Conservation (phyloP, 2,797 vertebrate species). For the Phalanger gymnotis region DNA sequence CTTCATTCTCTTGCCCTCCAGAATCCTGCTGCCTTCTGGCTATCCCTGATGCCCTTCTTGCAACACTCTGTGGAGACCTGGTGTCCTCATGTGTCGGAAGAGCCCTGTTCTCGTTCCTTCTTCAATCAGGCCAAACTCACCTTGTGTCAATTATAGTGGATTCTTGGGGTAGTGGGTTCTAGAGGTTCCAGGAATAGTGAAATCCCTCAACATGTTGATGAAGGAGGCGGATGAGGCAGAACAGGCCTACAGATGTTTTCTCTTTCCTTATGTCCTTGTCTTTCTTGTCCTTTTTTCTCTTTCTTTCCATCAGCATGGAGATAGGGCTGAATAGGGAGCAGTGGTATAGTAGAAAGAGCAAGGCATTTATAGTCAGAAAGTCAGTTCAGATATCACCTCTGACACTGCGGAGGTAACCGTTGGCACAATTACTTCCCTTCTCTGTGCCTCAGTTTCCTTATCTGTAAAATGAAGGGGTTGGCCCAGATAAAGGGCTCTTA, state of each 20-base stretch:
- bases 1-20: background rate
- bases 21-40: background rate
- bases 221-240: background rate
- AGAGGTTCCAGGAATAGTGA: background rate
- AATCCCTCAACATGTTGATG: background rate
- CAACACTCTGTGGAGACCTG: too few relatives aligned
- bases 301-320: background rate
- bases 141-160: background rate
- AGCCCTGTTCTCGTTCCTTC: too few relatives aligned
- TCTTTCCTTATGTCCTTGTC: background rate
- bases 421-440: background rate
- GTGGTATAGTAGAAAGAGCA: background rate
- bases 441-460: background rate
- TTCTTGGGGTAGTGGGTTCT: background rate
- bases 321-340: background rate
- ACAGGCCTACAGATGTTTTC: background rate
- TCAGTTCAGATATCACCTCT: background rate
- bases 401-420: background rate
- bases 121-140: too few relatives aligned
- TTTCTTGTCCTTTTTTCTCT: background rate
- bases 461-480: background rate
- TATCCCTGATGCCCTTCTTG: too few relatives aligned
- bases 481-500: too few relatives aligned
- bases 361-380: background rate
- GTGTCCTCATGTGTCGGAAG: too few relatives aligned